Percentiles rank a stretch among this genome's conserved stretches.
phyloP scores from a whole-genome alignment of 2,888 invertebrate genomes.

The Nemurella pictetii region DNA sequence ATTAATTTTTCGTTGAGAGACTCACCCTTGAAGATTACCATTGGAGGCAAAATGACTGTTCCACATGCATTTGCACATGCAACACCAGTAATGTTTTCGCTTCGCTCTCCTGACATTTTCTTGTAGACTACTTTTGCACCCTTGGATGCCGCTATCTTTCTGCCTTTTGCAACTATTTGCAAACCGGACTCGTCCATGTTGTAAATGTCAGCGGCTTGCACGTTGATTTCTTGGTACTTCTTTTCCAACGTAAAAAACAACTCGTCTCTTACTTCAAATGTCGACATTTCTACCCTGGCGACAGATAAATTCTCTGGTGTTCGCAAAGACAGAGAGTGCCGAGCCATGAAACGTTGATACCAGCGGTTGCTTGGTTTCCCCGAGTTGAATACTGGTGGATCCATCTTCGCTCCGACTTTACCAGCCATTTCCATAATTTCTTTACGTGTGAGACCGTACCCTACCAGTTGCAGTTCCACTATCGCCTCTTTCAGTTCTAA shows the following conservation, averaged over 20 bases:
- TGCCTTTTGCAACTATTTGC: not conserved
- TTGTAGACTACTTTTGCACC: not conserved
- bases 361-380: not conserved
- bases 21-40: not conserved
- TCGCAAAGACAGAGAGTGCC: too few species aligned
- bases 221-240: not conserved
- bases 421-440: not conserved
- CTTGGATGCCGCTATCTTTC: not conserved
- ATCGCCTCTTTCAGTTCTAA: not conserved
- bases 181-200: conserved; percentile 2
- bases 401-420: not conserved
- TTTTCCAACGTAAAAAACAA: not conserved
- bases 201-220: not conserved
- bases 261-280: not conserved
- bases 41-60: not conserved
- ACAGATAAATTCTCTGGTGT: not conserved
- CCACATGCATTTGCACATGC: not conserved
- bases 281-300: not conserved
- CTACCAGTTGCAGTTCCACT: not conserved
- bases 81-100: not conserved
- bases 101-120: not conserved
- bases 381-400: not conserved
- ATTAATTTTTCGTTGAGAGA: not conserved
- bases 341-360: not conserved
- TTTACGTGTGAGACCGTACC: not conserved